Evolutionary conservation across 2,888 invertebrate species (phyloP), one percentile per base, ranked within the genome.

Genomic region (Acheta domesticus): DNA sequence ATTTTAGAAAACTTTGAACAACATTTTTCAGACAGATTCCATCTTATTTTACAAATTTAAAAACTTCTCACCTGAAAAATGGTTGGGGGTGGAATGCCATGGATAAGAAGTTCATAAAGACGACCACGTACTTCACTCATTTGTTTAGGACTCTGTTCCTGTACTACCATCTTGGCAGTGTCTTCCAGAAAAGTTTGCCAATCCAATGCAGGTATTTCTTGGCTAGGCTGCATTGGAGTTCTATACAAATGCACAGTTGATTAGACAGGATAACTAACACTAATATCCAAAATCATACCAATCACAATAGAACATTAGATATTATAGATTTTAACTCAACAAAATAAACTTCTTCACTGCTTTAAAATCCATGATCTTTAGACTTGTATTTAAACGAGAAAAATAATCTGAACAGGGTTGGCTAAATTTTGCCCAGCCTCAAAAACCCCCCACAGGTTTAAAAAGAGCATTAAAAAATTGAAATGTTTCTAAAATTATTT

Each of bases 11-110:
- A 14, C 12, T 75, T 16, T 14, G 36, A 21, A 75, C 36, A 75
- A 75, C 12, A 11, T 11, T 23, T 75, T 11, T 36, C 21, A 20
- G 5, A 23, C 20, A 75, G 12, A 20, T 23, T 75, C 21, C 21
- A 23, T n/a, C 14, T 21, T 75, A 75, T 75, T 75, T 75, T 36
- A 23, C 23, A 14, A 16, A 0, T n/a, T 21, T 75, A 1, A 75
- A 2, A 75, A 12, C n/a, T 1, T 12, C 82, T 83, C 84, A 90
- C 91, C 86, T 93, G 93, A 87, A 99, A 97, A 84, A 99, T 97
- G 82, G 96, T 89, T 86, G 96, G 96, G 2, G 94, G 90, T 0
- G 99, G 98, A 82, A 99, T 96, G 73, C 97, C 96, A 87, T 99
- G 98, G 20, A 94, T 93, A 23, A 99, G 89, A 73, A 99, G 88